Evolutionary conservation across 2,888 invertebrate species (phyloP).

Genomic region (Euclidia mi): DNA sequence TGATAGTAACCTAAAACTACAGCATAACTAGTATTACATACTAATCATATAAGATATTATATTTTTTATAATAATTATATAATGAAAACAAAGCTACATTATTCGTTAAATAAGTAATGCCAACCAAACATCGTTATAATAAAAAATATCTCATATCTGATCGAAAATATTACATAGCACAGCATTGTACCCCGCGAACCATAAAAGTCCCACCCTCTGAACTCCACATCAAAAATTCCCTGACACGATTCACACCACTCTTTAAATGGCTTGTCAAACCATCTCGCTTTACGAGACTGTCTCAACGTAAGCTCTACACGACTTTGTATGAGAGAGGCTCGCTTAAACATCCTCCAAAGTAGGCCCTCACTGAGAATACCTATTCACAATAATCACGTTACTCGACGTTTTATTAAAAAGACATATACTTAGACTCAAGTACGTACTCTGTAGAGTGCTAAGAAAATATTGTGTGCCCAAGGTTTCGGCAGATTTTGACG

Average conservation of each 20-base stretch:
- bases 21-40: no score
- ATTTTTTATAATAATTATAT: no score
- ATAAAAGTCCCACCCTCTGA: constrained; percentile 12
- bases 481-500: constrained; percentile 7
- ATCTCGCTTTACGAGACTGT: constrained; percentile 50
- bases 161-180: no score
- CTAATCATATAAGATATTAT: no score
- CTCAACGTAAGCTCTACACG: constrained; percentile 42
- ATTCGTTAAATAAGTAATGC: no score
- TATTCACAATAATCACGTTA: constrained; percentile 38
- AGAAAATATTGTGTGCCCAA: constrained; percentile 17
- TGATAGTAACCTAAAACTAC: no score
- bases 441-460: constrained; percentile 15
- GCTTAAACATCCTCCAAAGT: constrained; percentile 21
- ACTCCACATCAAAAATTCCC: constrained; percentile 7
- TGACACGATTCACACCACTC: constrained; percentile 17
- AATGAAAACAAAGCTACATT: no score
- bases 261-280: constrained; percentile 58
- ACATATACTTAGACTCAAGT: constrained; percentile 13
- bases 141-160: no score
- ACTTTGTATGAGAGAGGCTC: constrained; percentile 20
- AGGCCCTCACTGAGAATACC: constrained; percentile 28
- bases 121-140: no score
- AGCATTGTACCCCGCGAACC: no score
- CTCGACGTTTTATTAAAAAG: constrained; percentile 27